Evolutionary conservation across 1,140 invertebrate species (phyloP), one percentile per base, ranked within the genome.

Genomic region (Bombus ignitus): DNA sequence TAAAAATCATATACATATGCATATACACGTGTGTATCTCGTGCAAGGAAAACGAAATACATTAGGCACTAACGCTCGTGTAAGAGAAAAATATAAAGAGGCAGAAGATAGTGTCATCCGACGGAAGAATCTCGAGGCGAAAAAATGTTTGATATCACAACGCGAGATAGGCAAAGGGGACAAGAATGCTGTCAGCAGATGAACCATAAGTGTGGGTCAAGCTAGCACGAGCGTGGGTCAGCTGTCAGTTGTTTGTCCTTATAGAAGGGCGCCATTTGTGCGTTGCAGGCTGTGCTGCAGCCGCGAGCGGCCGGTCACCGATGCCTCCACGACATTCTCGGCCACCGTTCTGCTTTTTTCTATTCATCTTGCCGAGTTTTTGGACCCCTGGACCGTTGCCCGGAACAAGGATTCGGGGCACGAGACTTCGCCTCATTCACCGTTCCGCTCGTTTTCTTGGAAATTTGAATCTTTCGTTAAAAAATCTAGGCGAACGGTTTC

Each of bases 171-270:
- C 0, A n/a, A 10, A n/a, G 39, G 15, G 37, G 15, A 44, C 22
- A 91, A 86, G 90, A 91, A 89, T 92, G 92, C 91, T 92, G 92
- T 94, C 89, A 94, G 94, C 94, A 95, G 94, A 95, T 94, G 94
- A 95, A 94, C 92, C 93, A 90, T 92, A 93, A 94, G 94, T 94
- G 91, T 92, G 89, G 94, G 94, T 95, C 94, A 95, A 93, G 90
- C 92, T 89, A 85, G 92, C 92, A 93, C 92, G 92, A 93, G 90
- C 92, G 90, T 92, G 93, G 94, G 94, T 94, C 94, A 94, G 94
- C 94, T 95, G 94, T 94, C 93, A 92, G 93, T 93, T 95, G 93
- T 95, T 95, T 95, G 94, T 95, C 94, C 93, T 93, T 76, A 88
- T 73, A 85, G 89, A 91, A 80, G 89, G 87, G 47, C 68, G 57